These are phyloP conservation scores for Lateolabrax maculatus DNA, from an alignment of 2,797 vertebrate genomes.

Conservation along the genomic window DNA sequence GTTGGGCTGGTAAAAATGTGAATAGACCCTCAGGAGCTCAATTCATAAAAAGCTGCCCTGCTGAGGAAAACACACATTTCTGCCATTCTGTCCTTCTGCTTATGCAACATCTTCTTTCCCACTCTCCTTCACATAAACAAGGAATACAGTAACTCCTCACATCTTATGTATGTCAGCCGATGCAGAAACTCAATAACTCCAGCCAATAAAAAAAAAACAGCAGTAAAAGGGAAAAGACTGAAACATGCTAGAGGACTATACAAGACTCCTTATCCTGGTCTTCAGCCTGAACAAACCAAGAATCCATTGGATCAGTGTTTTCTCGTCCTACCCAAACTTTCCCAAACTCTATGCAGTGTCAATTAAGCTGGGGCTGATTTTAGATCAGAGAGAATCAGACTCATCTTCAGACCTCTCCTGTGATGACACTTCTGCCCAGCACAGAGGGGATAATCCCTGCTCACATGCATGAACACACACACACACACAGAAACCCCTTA, in stretches of 20 bases:
- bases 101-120: not conserved
- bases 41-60: constrained; percentile 16
- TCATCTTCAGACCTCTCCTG: not conserved
- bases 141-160: constrained; percentile 1
- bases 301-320: no score
- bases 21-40: constrained; percentile 33
- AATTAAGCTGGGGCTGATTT: not conserved
- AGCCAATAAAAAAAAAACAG: not conserved
- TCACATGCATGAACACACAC: not conserved
- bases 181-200: not conserved
- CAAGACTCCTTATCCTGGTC: not conserved
- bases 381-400: not conserved
- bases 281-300: not conserved
- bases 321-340: not conserved
- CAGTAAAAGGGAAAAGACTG: not conserved
- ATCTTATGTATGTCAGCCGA: not conserved
- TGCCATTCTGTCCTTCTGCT: not conserved
- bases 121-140: not conserved
- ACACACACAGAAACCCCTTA: not conserved
- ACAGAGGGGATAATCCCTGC: constrained; percentile 14
- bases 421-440: constrained; percentile 15
- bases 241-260: not conserved
- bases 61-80: constrained; percentile 28
- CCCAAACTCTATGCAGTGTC: no score
- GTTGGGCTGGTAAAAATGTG: constrained; percentile 13